Base-by-base conservation (phyloP, 2,888 invertebrate species). In the Thecophora atra region DNA sequence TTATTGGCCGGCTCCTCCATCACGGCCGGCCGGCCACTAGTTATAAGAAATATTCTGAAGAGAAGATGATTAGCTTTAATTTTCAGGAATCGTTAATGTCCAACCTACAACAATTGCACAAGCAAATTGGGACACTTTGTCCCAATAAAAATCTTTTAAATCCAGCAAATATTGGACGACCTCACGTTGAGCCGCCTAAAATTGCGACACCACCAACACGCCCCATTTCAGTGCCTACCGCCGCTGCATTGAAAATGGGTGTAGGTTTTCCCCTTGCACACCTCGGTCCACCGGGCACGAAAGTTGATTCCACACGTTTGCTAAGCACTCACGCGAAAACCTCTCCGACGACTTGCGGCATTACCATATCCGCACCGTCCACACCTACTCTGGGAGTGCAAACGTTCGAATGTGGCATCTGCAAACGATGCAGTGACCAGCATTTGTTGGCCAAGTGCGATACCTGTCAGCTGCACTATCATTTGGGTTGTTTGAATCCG, bases 401-500 rank as follows among this genome's bases (percentile, higher is more conserved):
- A 42, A 76, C 76, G 7, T 77, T 93, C 79, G 92, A 94, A 82
- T 98, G 98, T 85, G 95, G 95, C 21, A 93, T 94, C 77, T 98
- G 98, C 87, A 90, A 92, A 72, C 91, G 93, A 80, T 91, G 93
- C 77, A 92, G 93, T 75, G 96, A 98, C 87, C 98, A 97, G 78
- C 98, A 98, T 87, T 89, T 97, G 75, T 89, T 99, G 83, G 97
- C 96, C 17, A 94, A 96, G 82, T 99, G 98, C 87, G 98, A 98
- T 87, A 95, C 95, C 2, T 99, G 99, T 84, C 92, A 92, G 80
- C 89, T 94, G 73, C 93, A 94, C 87, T 98, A 97, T 88, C 99
- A 99, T 88, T 88, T 98, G 78, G 94, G 94, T 76, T 99, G 99
- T 86, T 89, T 99, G 75, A 95, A 95, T 85, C 98, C 98, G 68